Evolutionary conservation across 2,888 invertebrate genomes (phyloP).

Genomic region (Dorcus hopei): DNA sequence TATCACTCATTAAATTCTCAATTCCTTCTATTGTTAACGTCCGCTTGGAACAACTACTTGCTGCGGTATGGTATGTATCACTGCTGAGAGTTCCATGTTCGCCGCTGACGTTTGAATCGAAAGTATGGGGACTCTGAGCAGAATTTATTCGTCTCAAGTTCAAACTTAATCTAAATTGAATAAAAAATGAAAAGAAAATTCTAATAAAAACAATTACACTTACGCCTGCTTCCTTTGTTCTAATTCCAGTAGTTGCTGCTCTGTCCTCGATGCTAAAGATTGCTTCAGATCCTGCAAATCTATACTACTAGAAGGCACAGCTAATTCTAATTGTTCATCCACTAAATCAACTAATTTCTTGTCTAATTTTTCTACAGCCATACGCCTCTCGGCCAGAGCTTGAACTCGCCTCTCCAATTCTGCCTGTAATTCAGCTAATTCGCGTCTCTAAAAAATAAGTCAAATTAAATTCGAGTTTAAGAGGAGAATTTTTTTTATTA

Average conservation of each 20-base stretch:
- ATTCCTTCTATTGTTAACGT: constrained; percentile 26
- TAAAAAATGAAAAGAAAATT: background rate
- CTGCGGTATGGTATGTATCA: constrained; percentile 75
- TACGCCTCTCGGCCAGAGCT: constrained; percentile 61
- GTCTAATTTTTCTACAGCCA: constrained; percentile 67
- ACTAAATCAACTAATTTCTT: constrained; percentile 65
- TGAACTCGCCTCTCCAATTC: constrained; percentile 64
- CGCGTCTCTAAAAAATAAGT: constrained; percentile 60
- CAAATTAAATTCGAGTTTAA: background rate
- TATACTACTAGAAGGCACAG: constrained; percentile 43
- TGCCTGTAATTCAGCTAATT: constrained; percentile 66
- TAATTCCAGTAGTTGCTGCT: constrained; percentile 53
- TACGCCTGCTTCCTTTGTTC: constrained; percentile 54
- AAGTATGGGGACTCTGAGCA: constrained; percentile 37
- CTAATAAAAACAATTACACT: constrained; percentile 24
- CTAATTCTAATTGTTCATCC: constrained; percentile 58
- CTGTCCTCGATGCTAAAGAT: constrained; percentile 49
- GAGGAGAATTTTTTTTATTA: background rate
- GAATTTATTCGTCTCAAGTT: constrained; percentile 58
- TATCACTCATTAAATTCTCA: constrained; percentile 53
- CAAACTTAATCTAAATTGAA: constrained; percentile 60
- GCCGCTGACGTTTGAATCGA: constrained; percentile 41
- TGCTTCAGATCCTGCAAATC: constrained; percentile 44
- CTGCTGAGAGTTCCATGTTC: constrained; percentile 48
- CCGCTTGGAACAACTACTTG: constrained; percentile 45